Evolutionary conservation across 2,113 vertebrate genomes (phyloP), one percentile per base, ranked within the genome.

Genomic region (Petaurus breviceps): DNA sequence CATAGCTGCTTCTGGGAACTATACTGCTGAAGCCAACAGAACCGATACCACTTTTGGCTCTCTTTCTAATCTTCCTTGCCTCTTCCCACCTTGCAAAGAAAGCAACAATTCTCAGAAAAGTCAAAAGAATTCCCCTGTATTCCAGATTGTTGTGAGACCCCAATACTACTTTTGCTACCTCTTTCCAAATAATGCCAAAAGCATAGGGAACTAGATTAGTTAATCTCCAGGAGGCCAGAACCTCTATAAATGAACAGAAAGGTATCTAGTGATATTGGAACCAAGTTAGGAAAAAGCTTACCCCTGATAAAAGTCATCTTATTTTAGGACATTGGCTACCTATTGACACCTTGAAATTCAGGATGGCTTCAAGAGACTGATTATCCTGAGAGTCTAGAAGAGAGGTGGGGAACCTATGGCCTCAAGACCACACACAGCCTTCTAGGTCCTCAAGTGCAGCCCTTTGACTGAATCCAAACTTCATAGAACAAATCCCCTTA

Each of bases 341-440:
- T 77, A 55, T 12, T 52, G 90, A 95, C 90, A 94, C 61, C 51
- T 92, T 22, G 54, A 95, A 96, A 90, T 55, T 92, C 93, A 43
- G 49, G 93, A 37, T 1, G 68, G 28, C 47, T 1, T 57, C 23
- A 37, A n/a, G 54, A 89, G 23, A 95, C 54, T n/a, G 53, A 77
- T n/a, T 77, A n/a, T 4, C 91, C 31, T 26, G 31, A 31, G 25
- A 1, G 1, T 84, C 46, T 93, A 12, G 84, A n/a, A 90, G 0
- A 52, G 16, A 0, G 52, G 52, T 52, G 52, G 52, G 16, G 16
- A 52, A 52, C 52, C 14, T 52, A 16, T 19, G 52, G 16, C 52
- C 52, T 52, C 16, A 3, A 52, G 52, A 14, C 2, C 51, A 52
- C 14, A 52, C 3, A 14, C 19, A 14, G 16, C 16, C 52, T 2